Conservation (phyloP, 2,888 invertebrate species). For the Thecophora atra region DNA sequence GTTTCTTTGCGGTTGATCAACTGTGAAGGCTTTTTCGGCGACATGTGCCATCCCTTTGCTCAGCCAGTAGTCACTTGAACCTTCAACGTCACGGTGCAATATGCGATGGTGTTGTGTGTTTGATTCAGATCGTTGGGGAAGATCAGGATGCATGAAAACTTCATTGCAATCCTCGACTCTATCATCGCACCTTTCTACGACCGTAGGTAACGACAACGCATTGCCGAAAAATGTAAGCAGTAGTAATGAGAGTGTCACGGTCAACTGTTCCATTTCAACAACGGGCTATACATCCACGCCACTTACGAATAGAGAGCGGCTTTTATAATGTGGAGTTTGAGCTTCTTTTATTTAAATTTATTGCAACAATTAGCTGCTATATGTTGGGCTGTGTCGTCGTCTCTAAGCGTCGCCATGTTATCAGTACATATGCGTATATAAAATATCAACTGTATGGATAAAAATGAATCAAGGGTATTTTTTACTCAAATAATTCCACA, state of each 20-base stretch:
- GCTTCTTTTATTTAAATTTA: too few relatives aligned
- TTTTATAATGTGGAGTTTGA: constrained; percentile 33
- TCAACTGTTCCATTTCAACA: neutral
- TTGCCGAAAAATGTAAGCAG: neutral
- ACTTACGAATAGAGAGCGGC: neutral
- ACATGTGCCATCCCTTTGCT: constrained; percentile 37
- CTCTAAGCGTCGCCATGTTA: too few relatives aligned
- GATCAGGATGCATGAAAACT: constrained; percentile 43
- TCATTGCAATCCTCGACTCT: constrained; percentile 41
- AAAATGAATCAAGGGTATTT: too few relatives aligned
- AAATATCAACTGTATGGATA: too few relatives aligned
- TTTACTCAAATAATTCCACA: neutral
- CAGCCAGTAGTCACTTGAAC: constrained; percentile 45
- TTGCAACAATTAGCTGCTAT: too few relatives aligned
- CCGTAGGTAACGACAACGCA: neutral
- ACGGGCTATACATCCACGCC: constrained; percentile 9
- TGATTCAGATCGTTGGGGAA: neutral
- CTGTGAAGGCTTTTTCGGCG: constrained; percentile 29
- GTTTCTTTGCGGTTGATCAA: constrained; percentile 34
- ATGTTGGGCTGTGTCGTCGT: too few relatives aligned
- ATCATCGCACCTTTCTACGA: constrained; percentile 15
- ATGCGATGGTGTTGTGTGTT: neutral
- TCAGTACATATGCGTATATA: too few relatives aligned
- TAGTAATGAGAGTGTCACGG: neutral
- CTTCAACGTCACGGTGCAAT: constrained; percentile 18